Base-by-base conservation (phyloP, 2,797 vertebrate species). In the Heterohyrax brucei region DNA sequence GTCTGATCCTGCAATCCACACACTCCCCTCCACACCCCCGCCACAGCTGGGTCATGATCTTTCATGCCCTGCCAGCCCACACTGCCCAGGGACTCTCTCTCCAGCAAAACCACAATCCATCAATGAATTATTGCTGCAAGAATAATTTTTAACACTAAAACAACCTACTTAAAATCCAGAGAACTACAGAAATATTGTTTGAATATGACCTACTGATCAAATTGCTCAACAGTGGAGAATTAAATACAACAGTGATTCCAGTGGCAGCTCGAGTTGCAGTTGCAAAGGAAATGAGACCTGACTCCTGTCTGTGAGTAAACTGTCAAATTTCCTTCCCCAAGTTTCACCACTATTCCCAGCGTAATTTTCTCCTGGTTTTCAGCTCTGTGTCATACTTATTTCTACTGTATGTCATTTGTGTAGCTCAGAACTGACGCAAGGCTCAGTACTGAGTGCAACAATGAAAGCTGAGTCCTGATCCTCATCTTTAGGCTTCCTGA, bases 271-370 rank as follows among this genome's bases (percentile, higher is more conserved):
- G 4, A 13, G n/a, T 0, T 10, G 66, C 87, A 46, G 33, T 89
- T 93, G 73, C n/a, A 62, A 91, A 94, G 96, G 97, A 97, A 96
- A 96, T 33, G 89, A 93, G 97, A 83, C 75, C 79, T 94, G 97
- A 97, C 93, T 97, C 95, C 85, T 0, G 95, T 93, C 95, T 92
- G 66, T 44, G 93, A 89, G 64, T 0, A 61, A 3, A 89, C 79
- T 95, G 94, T 97, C 94, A 14, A 0, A 24, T 91, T 96, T 96
- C 93, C 95, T 96, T 87, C 81, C 93, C 89, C 70, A 75, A 33
- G 82, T n/a, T 59, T 73, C 22, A 79, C 72, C 61, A 19, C 53
- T 61, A n/a, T 94, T 96, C 95, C 85, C 95, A 79, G 85, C 80
- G 53, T 26, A 13, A 48, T 5, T 56, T 91, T 92, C 56, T 30